phyloP scores from a whole-genome alignment of 2,113 vertebrate species.

The Elaphurus davidianus region DNA sequence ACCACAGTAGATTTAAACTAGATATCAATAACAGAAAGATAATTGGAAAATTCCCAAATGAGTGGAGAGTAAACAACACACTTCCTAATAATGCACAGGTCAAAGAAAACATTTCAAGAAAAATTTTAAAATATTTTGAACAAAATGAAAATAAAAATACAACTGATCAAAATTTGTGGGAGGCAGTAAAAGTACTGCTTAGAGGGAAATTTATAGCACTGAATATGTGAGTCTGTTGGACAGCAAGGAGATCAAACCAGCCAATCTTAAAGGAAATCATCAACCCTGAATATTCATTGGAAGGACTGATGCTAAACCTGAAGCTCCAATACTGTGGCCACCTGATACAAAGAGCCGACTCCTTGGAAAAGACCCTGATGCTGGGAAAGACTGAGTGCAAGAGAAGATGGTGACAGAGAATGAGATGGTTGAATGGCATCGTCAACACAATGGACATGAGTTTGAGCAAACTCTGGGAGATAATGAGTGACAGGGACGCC shows the following conservation, averaged over 20 bases:
- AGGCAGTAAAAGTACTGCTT: not conserved
- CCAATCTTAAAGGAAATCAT: not conserved
- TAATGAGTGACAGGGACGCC: not conserved
- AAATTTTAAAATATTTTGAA: not conserved
- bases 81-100: not conserved
- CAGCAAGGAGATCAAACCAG: not conserved
- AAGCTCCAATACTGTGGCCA: not conserved
- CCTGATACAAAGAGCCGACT: not conserved
- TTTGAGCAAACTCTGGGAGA: not conserved
- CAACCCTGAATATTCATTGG: not conserved
- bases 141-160: not conserved
- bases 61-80: not conserved
- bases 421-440: not conserved
- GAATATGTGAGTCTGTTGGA: not conserved
- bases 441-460: not conserved
- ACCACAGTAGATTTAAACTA: not conserved
- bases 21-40: not conserved
- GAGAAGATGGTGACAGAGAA: rapidly evolving
- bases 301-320: not conserved
- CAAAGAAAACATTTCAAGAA: not conserved
- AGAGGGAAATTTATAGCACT: not conserved
- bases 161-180: not conserved
- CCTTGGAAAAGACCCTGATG: not conserved
- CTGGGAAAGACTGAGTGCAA: not conserved
- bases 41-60: not conserved